Evolutionary conservation across 2,113 vertebrate species (phyloP).

Genomic region (Myrmophylax atrothorax): DNA sequence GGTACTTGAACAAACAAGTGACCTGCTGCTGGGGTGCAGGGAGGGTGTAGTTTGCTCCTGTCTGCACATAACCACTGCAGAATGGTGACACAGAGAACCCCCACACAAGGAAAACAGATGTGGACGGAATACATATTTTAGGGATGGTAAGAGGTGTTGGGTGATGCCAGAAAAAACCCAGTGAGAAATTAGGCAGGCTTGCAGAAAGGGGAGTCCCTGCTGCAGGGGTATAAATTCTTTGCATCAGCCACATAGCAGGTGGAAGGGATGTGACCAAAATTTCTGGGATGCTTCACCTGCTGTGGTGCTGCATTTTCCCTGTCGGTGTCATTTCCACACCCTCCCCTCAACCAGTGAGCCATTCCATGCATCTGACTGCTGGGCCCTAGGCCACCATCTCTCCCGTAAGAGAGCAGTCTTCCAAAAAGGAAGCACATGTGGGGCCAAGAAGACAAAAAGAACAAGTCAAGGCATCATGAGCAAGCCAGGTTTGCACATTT

Average conservation of each 20-base stretch:
- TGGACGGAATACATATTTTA: background rate
- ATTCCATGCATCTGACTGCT: background rate
- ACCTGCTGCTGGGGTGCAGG: background rate
- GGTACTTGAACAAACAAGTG: background rate
- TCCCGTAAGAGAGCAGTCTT: background rate
- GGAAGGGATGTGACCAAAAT: background rate
- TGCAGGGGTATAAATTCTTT: background rate
- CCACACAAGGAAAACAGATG: rapidly evolving
- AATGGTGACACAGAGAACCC: rapidly evolving
- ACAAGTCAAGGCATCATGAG: background rate
- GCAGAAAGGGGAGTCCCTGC: background rate
- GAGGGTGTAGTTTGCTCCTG: rapidly evolving
- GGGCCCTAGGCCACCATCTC: background rate
- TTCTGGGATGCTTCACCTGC: background rate
- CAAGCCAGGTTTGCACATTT: background rate
- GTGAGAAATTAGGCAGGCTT: background rate
- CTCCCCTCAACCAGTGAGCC: background rate
- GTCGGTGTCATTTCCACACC: background rate
- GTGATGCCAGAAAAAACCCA: background rate
- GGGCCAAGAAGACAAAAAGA: background rate
- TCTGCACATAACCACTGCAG: background rate
- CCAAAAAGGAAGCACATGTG: background rate
- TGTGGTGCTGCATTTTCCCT: background rate
- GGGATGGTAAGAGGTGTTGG: background rate
- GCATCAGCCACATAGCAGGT: background rate